Evolutionary conservation across 1,140 invertebrate species (phyloP), one percentile per base, ranked within the genome.

Genomic region (Lerema accius): DNA sequence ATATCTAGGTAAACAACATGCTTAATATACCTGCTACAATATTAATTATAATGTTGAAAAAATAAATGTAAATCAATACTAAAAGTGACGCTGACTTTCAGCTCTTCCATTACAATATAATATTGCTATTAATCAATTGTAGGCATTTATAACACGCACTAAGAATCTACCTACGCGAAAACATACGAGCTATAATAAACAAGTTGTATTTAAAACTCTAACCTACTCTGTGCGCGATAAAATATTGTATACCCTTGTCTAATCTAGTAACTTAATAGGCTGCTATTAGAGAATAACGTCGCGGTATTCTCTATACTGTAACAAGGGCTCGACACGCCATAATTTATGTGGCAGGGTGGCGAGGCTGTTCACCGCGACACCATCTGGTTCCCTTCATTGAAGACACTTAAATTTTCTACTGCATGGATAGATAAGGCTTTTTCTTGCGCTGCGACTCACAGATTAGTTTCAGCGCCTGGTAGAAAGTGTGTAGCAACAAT

Each of bases 321-420:
- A 72, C 72, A 62, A 75, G 76, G 80, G 71, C 67, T 67, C 63
- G 76, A 83, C 78, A 72, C 53, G 66, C 69, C 67, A 69, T 83
- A 83, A 83, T 80, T 83, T 83, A 83, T 78, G 71, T 76, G 73
- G 60, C 67, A 69, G 73, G 68, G 65, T 55, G 65, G 63, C 51
- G 67, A 69, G 67, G 64, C 63, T 62, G 67, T 45, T 66, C 66
- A 70, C 71, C 69, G 56, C 56, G 58, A 63, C 49, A 74, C 66
- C 80, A 83, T 81, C 78, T 83, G 78, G 71, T 67, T 65, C 71
- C 68, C 64, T 73, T 84, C 76, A 73, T 43, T 45, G 26, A 63
- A 62, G 55, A 68, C 55, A 65, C 42, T 51, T 60, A 69, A 59
- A 39, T 56, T 65, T 56, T 56, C 45, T 46, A 15, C 16, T 35